Base-by-base conservation (phyloP, 2,113 vertebrate species). In the Pelecanus crispus region DNA sequence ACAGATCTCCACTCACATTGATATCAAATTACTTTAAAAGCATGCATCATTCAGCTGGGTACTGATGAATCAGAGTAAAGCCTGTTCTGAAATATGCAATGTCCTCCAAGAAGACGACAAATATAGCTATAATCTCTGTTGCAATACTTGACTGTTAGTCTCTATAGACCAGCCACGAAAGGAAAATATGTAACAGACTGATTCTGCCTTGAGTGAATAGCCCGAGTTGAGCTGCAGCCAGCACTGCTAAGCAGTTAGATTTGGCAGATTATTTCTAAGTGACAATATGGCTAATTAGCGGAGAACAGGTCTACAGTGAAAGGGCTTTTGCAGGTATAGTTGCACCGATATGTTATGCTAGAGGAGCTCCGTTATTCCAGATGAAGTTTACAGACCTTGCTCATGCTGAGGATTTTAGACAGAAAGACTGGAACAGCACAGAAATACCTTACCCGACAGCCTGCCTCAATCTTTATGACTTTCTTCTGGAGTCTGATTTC, bases 181-280 rank as follows among this genome's bases (percentile, higher is more conserved):
- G 40, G 56, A 72, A 89, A 84, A 87, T 28, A n/a, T 4, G 6
- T 42, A 90, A 68, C 44, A 94, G 65, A 26, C 40, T 77, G 34
- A 70, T 85, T 88, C 80, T 87, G 81, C 52, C 49, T 91, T 80
- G 29, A 95, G 68, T 29, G 72, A 86, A 88, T 10, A 91, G 88
- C 56, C 32, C 0, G 4, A 84, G 58, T 0, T 92, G 81, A 94
- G 81, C 65, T 92, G 77, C 66, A 36, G 88, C 83, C 88, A 92
- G 92, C 56, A 87, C 13, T 91, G 63, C 56, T 78, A 90, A 93
- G 80, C 14, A 74, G 82, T 80, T 91, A 80, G 70, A 95, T 95
- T 62, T 87, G 73, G 52, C 83, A 92, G 94, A 95, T 97, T 92
- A 94, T 66, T 92, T 88, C 88, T 81, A 88, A 79, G 52, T 4